phyloP scores from a whole-genome alignment of 2,888 invertebrate species.

The Drosophila peninsularis region DNA sequence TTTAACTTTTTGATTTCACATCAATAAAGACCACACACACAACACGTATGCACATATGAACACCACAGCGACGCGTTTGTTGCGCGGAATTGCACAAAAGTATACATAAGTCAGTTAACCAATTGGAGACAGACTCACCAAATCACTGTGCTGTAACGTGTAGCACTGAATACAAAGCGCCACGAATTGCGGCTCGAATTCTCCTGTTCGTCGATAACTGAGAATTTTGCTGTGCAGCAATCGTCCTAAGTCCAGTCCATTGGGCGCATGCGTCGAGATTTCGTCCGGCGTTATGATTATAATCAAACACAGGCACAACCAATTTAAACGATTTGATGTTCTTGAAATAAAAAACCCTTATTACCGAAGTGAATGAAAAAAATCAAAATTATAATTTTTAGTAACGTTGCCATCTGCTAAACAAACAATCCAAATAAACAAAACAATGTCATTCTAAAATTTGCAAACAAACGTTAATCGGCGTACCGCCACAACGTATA shows the following conservation, averaged over 20 bases:
- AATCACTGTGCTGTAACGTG: conserved; percentile 57
- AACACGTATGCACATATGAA: conserved; percentile 17
- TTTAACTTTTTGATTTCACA: conserved; percentile 36
- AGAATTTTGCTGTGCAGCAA: conserved; percentile 24
- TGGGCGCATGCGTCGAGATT: conserved; percentile 45
- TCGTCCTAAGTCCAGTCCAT: conserved; percentile 49
- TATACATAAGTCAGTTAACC: conserved; percentile 37
- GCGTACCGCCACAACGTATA: conserved; percentile 11
- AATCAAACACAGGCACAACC: conserved; percentile 20
- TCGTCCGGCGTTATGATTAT: conserved; percentile 7
- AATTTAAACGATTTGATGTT: conserved; percentile 2
- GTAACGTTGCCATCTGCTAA: conserved; percentile 39
- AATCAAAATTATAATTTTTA: conserved; percentile 10
- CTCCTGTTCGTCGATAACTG: conserved; percentile 22
- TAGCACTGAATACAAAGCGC: conserved; percentile 55
- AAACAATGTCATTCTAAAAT: conserved; percentile 20
- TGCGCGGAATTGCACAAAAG: conserved; percentile 43
- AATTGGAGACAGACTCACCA: conserved; percentile 41
- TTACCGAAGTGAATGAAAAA: conserved; percentile 1
- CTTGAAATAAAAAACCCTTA: neutral
- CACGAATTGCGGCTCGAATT: conserved; percentile 32
- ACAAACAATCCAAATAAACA: conserved; percentile 36
- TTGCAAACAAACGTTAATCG: conserved; percentile 21
- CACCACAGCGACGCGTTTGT: conserved; percentile 14
- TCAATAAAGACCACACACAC: conserved; percentile 7